phyloP scores from a whole-genome alignment of 2,888 invertebrate species.

The Tetragonula carbonaria region DNA sequence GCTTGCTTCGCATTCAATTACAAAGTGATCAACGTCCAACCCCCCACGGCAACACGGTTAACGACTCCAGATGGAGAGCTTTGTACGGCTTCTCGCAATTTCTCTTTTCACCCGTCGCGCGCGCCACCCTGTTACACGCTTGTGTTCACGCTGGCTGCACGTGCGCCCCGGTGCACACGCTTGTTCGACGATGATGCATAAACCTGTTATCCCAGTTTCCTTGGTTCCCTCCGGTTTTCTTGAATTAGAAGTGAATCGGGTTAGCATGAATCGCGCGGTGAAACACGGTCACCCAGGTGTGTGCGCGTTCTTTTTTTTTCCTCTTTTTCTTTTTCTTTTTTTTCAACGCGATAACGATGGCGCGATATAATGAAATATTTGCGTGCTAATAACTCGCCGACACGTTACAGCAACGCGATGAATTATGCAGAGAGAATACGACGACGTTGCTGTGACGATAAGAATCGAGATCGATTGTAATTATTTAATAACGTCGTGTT shows the following conservation, averaged over 20 bases:
- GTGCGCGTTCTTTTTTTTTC: too few species aligned
- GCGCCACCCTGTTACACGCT: background rate
- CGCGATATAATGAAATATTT: background rate
- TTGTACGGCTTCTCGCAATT: conserved; percentile 59
- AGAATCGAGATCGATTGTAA: background rate
- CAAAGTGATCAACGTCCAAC: conserved; percentile 78
- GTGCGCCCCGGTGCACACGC: background rate
- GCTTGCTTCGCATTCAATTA: conserved; percentile 76
- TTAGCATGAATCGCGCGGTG: conserved; percentile 1
- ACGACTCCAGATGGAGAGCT: conserved; percentile 78
- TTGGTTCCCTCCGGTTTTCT: background rate
- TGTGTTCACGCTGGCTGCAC: background rate
- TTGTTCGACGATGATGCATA: background rate
- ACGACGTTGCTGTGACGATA: background rate
- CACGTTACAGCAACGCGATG: background rate
- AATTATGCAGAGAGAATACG: background rate
- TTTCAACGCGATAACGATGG: too few species aligned
- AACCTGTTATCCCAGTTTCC: conserved; percentile 31
- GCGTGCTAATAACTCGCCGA: background rate
- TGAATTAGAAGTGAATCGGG: background rate
- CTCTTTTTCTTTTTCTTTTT: too few species aligned
- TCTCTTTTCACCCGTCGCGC: conserved; percentile 39
- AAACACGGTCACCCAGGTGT: too few species aligned
- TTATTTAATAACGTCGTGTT: background rate
- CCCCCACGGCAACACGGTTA: conserved; percentile 70